Percentiles rank a stretch among this genome's conserved stretches.
phyloP scores from a whole-genome alignment of 2,113 vertebrate genomes.

The Malurus melanocephalus region DNA sequence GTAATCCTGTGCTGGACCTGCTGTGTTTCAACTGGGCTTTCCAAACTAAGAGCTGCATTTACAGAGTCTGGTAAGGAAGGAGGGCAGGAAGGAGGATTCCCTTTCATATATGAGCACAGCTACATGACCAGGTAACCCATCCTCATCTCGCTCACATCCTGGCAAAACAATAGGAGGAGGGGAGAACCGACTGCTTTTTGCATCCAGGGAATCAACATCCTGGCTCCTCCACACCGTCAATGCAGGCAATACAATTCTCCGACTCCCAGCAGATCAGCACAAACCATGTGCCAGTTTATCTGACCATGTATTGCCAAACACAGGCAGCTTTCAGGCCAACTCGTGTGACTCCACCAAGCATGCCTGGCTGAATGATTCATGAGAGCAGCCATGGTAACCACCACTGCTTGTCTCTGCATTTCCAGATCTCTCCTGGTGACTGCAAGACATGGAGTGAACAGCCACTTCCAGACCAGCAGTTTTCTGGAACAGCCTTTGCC shows the following conservation, averaged over 20 bases:
- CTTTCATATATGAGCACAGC: not conserved
- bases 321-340: not conserved
- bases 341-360: not conserved
- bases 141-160: not conserved
- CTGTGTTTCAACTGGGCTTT: not conserved
- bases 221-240: not conserved
- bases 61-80: not conserved
- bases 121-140: not conserved
- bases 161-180: not conserved
- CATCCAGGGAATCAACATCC: not conserved
- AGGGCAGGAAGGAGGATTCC: not conserved
- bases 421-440: not conserved
- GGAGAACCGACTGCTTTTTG: fast-evolving
- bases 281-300: fast-evolving
- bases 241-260: not conserved
- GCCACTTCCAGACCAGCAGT: not conserved
- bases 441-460: not conserved
- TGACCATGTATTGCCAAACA: not conserved
- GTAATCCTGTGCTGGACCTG: not conserved
- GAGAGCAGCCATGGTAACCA: not conserved
- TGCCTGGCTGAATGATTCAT: not conserved
- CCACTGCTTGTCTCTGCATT: not conserved
- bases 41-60: not conserved
- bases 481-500: not conserved
- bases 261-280: not conserved